Evolutionary conservation across 37 sponge, comb jelly and placozoan genomes (phyloP), one percentile per base, ranked within the genome.

Genomic region (Chondrosia reniformis): DNA sequence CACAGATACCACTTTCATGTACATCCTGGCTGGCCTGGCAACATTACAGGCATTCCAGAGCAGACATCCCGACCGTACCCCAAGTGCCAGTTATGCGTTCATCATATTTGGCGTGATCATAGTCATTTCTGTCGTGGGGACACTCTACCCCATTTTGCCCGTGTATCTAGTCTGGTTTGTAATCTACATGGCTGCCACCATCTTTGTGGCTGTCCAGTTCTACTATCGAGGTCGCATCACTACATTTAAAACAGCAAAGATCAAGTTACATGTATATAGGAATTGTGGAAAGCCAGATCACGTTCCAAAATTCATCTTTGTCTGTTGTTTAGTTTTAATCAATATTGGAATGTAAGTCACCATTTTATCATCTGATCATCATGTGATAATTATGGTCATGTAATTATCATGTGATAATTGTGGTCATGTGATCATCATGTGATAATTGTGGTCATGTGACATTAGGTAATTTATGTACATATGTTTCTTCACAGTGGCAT

Each of bases 101-200:
- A 67, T 82, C 34, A 57, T 76, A 36, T 49, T 97, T 31, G 41
- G 78, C 8, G 33, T 88, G 33, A 80, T 85, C 17, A 44, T 85
- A 63, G 46, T 93, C 21, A 82, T 90, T 21, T 87, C 91, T 34
- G 86, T 94, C 52, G 30, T 95, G 8, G 96, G 96, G 21, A 79
- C 80, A 17, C 55, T 86, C 37, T 22, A 63, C 46, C 44, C 49
- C 5, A 33, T 31, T 8, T 17, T 30, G 24, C 30, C n/a, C 3
- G 55, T 74, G 76, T 56, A 42, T 15, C 17, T 33, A 27, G 76
- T 82, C 15, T 40, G 63, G 45, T 58, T 77, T 55, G 37, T 31
- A 4, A 7, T 77, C 37, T 77, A 77, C 62, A 27, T 56, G 61
- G 33, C 56, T 6, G 37, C n/a, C n/a, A 33, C 30, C 25, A 43